phyloP scores from a whole-genome alignment of 2,113 vertebrate species.

The Geococcyx californianus region DNA sequence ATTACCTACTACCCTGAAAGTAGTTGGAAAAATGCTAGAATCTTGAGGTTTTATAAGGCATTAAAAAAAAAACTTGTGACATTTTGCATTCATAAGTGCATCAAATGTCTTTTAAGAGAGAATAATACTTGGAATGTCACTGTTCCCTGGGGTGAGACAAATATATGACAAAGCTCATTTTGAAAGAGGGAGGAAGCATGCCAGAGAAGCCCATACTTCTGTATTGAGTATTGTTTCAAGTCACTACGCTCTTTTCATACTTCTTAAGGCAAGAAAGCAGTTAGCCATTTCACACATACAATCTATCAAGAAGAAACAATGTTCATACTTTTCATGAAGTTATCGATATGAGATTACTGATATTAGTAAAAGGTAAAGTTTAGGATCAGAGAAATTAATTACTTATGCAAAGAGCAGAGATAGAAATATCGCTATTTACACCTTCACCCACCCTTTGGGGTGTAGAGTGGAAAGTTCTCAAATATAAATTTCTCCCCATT shows the following conservation, averaged over 20 bases:
- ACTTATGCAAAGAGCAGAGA: not conserved
- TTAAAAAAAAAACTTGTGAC: not conserved
- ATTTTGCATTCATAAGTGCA: not conserved
- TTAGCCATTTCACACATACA: not conserved
- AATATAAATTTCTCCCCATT: not conserved
- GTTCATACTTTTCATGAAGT: not conserved
- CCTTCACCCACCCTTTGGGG: not conserved
- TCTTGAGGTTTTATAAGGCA: not conserved
- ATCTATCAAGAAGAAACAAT: not conserved
- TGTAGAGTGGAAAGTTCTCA: not conserved
- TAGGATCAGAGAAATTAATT: not conserved
- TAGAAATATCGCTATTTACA: not conserved
- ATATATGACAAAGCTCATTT: conserved; percentile 8
- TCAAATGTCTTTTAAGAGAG: not conserved
- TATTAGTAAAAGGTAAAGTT: not conserved
- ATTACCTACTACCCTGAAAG: not conserved
- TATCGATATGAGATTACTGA: not conserved
- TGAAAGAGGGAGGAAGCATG: not conserved
- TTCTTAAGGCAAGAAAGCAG: not conserved
- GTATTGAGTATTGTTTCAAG: not conserved
- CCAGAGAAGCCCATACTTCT: not conserved
- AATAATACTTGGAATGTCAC: conserved; percentile 19
- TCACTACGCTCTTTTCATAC: not conserved
- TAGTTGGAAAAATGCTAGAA: not conserved
- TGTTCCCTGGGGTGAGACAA: not conserved